Base-by-base conservation (phyloP, 2,888 invertebrate species). In the Iselma pallidipennis region DNA sequence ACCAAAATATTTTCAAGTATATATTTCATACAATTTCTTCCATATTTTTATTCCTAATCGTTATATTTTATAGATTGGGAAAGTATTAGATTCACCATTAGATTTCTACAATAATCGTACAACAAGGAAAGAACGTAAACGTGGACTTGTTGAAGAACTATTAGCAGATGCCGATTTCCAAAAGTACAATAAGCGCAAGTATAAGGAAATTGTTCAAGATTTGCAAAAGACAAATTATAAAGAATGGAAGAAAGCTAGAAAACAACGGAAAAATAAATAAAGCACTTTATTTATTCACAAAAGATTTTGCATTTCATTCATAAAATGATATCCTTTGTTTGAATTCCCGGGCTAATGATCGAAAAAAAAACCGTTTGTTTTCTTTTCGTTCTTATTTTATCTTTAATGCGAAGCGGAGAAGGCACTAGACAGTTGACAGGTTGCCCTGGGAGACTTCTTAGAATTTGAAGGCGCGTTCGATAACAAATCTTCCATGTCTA, bases 221-320 rank as follows among this genome's bases (percentile, higher is more conserved):
- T 89, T 88, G 73, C 85, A 87, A 58, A 89, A 88, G 74, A 84
- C 86, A 4, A 86, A 89, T 65, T 89, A 89, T 70, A 91, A 89
- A 69, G 91, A 91, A 4, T 83, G 86, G 72, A 82, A 78, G 68
- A 82, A 84, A 59, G 89, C 90, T 29, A 90, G 89, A 82, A 89
- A 87, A 73, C 86, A 91, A 62, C 91, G 91, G 82, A 88, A 89
- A 68, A 88, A 88, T 76, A 89, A 87, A 60, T 70, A 70, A 63
- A 58, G 4, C 49, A 52, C 7, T 25, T 25, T 25, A 25, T 50
- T 26, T 50, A 9, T 12, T 71, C 88, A 96, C 78, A 98, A 85
- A 26, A 98, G 83, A 53, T 93, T 95, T 78, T 96, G 92, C 95
- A 99, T 96, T 84, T 99, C 98, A 80, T 91, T 91, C 97, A 99